Evolutionary conservation across 2,888 invertebrate species (phyloP).

Genomic region (Sphaeridia pumilis): DNA sequence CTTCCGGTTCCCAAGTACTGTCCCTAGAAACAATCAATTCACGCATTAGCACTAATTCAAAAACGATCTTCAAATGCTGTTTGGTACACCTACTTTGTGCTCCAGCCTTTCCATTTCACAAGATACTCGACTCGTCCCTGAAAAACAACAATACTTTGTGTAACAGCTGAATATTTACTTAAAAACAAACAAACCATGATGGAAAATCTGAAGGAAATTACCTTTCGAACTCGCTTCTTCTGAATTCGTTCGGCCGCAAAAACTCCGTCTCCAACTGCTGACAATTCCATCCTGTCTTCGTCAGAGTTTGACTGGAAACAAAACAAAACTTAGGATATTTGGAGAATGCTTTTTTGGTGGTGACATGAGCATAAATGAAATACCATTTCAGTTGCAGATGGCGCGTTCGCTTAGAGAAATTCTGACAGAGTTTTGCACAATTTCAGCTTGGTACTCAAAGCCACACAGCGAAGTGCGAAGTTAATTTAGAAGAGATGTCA

Average conservation of each 20-base stretch:
- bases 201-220: constrained; percentile 41
- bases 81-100: constrained; percentile 66
- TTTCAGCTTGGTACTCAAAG: no score
- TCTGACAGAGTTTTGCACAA: no score
- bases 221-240: constrained; percentile 87
- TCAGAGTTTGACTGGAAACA: constrained; percentile 26
- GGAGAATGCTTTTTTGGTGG: no score
- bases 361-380: no score
- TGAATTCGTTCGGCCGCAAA: constrained; percentile 95
- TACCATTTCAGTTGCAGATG: no score
- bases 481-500: no score
- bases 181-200: neutral
- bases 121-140: constrained; percentile 90
- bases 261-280: constrained; percentile 58
- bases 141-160: constrained; percentile 41
- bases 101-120: constrained; percentile 99
- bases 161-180: neutral
- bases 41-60: no score
- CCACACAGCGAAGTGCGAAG: no score
- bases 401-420: no score
- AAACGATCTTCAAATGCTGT: no score
- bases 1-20: constrained; percentile 97
- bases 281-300: constrained; percentile 42
- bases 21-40: constrained; percentile 42
- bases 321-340: neutral